A percentile compares a stretch with the other conserved stretches of the same genome.
Conservation (phyloP, 2,888 invertebrate genomes). For the Nemotelus nigrinus region DNA sequence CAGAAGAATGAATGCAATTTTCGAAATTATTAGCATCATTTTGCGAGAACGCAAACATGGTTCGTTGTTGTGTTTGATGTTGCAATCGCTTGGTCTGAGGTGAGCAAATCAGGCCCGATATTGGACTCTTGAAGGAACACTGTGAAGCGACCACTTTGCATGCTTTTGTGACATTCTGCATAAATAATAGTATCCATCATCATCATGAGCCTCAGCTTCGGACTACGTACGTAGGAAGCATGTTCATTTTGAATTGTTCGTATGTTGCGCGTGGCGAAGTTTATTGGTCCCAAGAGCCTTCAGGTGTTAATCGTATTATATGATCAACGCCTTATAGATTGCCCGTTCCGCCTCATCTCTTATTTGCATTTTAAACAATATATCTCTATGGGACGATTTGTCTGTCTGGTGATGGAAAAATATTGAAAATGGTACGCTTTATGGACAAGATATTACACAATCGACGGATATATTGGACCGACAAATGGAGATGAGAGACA, state of each 20-base stretch:
- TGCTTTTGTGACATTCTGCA: constrained; percentile 40
- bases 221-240: constrained; percentile 4
- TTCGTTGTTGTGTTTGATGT: neutral
- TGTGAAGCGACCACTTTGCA: constrained; percentile 6
- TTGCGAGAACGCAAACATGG: neutral
- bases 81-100: neutral
- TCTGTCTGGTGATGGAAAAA: neutral
- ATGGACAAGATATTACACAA: neutral
- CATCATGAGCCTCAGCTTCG: neutral
- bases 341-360: constrained; percentile 40
- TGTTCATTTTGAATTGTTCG: neutral
- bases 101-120: neutral
- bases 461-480: neutral
- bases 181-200: constrained; percentile 36
- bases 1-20: constrained; percentile 20
- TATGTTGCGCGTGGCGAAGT: too few species aligned
- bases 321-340: constrained; percentile 42
- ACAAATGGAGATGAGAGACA: too few species aligned
- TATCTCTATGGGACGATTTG: too few species aligned
- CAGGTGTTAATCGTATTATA: constrained; percentile 35
- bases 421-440: neutral
- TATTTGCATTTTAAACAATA: neutral
- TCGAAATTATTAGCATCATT: constrained; percentile 32
- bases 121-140: neutral
- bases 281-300: constrained; percentile 12